A percentile compares a stretch with the other conserved stretches of the same genome.
Evolutionary conservation across 2,888 invertebrate species (phyloP).

Genomic region (Loripinus fragilis): DNA sequence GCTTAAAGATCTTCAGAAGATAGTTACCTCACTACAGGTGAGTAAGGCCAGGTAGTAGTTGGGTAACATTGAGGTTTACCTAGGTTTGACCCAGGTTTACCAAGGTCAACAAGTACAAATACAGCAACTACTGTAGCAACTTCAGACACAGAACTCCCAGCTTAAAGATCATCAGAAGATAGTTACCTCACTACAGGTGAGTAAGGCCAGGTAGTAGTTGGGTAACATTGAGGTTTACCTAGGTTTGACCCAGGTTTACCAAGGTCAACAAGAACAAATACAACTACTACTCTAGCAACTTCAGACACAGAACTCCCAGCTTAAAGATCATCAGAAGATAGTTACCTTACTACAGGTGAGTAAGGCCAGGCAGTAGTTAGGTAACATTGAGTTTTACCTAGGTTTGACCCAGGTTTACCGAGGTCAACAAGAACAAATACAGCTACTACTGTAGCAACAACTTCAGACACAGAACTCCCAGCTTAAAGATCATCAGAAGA

Average conservation of each 20-base stretch:
- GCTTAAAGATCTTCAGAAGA: slow-evolving; percentile 67
- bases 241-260: too few relatives aligned
- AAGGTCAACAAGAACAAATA: slow-evolving; percentile 75
- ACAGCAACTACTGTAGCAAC: slow-evolving; percentile 65
- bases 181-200: slow-evolving; percentile 58
- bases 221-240: too few relatives aligned
- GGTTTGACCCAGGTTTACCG: too few relatives aligned
- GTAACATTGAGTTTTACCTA: too few relatives aligned
- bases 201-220: too few relatives aligned
- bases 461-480: slow-evolving; percentile 67
- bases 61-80: too few relatives aligned
- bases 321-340: slow-evolving; percentile 66
- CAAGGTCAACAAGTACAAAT: slow-evolving; percentile 76
- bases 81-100: too few relatives aligned
- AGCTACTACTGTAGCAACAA: slow-evolving; percentile 67
- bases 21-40: slow-evolving; percentile 59
- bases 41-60: too few relatives aligned
- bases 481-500: slow-evolving; percentile 67
- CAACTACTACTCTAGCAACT: slow-evolving; percentile 69
- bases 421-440: slow-evolving; percentile 73
- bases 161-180: slow-evolving; percentile 67
- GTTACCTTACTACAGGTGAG: slow-evolving; percentile 59
- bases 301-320: slow-evolving; percentile 64
- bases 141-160: slow-evolving; percentile 67
- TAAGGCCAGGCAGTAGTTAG: too few relatives aligned